Conservation (phyloP, 2,888 invertebrate species). For the Leucania comma region DNA sequence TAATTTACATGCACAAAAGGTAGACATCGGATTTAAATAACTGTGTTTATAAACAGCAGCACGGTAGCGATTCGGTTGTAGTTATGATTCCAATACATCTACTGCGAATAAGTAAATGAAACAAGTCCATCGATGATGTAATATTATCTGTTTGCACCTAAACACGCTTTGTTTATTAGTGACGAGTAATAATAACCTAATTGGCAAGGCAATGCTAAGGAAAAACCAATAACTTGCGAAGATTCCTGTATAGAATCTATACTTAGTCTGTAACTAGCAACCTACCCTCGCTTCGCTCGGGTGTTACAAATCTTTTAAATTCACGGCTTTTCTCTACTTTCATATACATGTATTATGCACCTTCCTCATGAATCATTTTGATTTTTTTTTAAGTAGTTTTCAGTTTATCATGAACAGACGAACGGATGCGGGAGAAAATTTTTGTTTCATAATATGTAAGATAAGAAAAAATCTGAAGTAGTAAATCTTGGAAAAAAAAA, state of each 20-base stretch:
- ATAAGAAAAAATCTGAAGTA: no score
- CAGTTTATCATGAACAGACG: no score
- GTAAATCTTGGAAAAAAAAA: no score
- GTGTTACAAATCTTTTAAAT: no score
- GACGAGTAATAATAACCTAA: conserved; percentile 19
- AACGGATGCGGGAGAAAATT: no score
- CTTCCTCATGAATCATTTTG: no score
- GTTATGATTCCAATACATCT: conserved; percentile 28
- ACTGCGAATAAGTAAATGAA: conserved; percentile 22
- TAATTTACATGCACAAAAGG: conserved; percentile 20
- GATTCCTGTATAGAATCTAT: not conserved
- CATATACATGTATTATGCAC: no score
- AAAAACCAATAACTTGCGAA: conserved; percentile 16
- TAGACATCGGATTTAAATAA: conserved; percentile 38
- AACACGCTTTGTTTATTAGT: conserved; percentile 29
- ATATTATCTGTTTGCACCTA: conserved; percentile 16
- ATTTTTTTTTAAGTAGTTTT: no score
- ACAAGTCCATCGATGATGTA: conserved; percentile 39
- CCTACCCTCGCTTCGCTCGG: no score
- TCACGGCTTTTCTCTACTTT: no score
- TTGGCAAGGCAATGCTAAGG: conserved; percentile 6
- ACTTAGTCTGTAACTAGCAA: not conserved
- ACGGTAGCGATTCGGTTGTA: conserved; percentile 27
- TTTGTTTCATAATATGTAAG: no score
- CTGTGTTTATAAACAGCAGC: conserved; percentile 45